Conservation (phyloP, 23 tunicate genomes). For the Styela plicata region DNA sequence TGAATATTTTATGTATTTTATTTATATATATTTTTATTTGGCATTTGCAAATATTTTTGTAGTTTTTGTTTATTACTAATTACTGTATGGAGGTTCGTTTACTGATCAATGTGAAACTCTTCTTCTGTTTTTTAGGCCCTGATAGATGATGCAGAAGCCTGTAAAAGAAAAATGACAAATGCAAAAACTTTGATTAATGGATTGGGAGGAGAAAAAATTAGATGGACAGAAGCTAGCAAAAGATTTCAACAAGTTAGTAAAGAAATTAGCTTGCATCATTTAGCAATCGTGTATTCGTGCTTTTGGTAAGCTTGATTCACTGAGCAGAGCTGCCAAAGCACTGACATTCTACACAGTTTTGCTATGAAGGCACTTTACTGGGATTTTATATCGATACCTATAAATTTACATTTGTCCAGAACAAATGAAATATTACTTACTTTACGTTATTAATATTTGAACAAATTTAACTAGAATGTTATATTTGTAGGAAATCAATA, state of each 20-base stretch:
- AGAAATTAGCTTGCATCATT: too few relatives aligned
- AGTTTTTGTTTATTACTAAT: background rate
- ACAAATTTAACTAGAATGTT: too few relatives aligned
- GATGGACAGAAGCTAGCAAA: slow-evolving; percentile 86
- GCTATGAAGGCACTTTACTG: too few relatives aligned
- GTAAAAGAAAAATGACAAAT: slow-evolving; percentile 91
- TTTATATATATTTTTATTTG: background rate
- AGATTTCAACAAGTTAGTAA: slow-evolving; percentile 85
- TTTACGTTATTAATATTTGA: background rate
- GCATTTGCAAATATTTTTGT: background rate
- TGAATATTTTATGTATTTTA: too few relatives aligned
- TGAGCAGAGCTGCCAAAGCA: too few relatives aligned
- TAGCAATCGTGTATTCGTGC: too few relatives aligned
- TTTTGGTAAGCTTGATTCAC: too few relatives aligned
- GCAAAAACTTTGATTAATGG: slow-evolving; percentile 88
- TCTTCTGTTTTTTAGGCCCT: slow-evolving; percentile 36
- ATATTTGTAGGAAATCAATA: slow-evolving; percentile 58
- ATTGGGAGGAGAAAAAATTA: slow-evolving; percentile 81
- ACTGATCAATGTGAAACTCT: background rate
- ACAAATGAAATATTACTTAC: too few relatives aligned
- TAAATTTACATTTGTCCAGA: too few relatives aligned
- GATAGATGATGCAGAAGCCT: slow-evolving; percentile 96
- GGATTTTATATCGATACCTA: too few relatives aligned
- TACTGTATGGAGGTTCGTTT: background rate
- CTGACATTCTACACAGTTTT: too few relatives aligned